A percentile compares a stretch with the other conserved stretches of the same genome.
phyloP scores from a whole-genome alignment of 2,113 vertebrate species.

The Eptesicus fuscus region DNA sequence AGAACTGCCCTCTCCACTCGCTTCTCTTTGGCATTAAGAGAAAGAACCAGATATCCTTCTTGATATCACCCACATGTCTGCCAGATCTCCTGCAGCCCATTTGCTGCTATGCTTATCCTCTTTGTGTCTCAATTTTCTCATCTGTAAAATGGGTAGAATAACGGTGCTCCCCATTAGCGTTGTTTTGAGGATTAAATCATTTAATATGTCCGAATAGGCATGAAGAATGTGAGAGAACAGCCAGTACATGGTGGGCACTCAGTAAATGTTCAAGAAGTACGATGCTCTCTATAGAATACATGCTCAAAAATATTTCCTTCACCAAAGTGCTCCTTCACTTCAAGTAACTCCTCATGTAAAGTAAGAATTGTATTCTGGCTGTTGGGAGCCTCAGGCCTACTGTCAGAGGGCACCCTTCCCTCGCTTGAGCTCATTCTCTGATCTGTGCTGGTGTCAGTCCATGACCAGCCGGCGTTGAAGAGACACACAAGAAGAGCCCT shows the following conservation, averaged over 20 bases:
- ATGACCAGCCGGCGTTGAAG: background rate
- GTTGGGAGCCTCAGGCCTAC: background rate
- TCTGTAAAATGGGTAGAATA: background rate
- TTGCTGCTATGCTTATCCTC: background rate
- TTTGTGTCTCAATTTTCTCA: background rate
- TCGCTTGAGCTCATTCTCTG: background rate
- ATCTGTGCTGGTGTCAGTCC: background rate
- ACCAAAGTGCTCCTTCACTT: background rate
- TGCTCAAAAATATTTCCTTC: background rate
- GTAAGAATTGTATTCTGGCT: background rate
- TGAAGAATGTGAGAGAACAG: background rate
- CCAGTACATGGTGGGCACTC: background rate
- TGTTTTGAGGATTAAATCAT: background rate
- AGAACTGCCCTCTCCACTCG: background rate
- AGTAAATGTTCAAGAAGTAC: background rate
- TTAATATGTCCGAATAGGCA: background rate
- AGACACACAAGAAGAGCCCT: background rate
- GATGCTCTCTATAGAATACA: background rate
- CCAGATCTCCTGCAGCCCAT: background rate
- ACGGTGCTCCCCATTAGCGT: background rate
- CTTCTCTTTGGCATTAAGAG: background rate
- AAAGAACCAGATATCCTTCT: too few relatives aligned
- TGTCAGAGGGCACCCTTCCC: background rate
- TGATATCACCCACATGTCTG: background rate
- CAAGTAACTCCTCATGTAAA: background rate